Conservation (phyloP, 2,888 invertebrate genomes). For the Agrotis exclamationis region DNA sequence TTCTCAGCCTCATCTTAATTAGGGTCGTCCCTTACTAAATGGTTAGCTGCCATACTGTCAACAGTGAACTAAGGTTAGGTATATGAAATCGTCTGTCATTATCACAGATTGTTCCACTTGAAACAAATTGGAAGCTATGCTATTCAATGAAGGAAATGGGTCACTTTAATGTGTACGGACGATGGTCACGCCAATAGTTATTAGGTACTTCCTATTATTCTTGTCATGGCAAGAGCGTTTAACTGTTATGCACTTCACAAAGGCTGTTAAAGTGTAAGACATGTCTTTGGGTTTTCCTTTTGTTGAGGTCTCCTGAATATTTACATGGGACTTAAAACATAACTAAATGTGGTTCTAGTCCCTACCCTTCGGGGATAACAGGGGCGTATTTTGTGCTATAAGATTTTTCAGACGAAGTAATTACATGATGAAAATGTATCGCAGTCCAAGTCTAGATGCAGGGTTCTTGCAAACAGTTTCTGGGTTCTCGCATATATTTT, state of each 20-base stretch:
- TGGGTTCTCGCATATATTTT: neutral
- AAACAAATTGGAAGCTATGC: conserved; percentile 60
- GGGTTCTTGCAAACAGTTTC: neutral
- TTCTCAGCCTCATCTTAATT: neutral
- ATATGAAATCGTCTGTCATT: conserved; percentile 35
- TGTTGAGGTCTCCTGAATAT: neutral
- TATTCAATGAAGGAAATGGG: conserved; percentile 59
- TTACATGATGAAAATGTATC: neutral
- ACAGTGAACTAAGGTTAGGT: conserved; percentile 18
- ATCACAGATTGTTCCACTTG: conserved; percentile 51
- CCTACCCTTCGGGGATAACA: too few relatives aligned
- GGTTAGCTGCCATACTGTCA: conserved; percentile 24
- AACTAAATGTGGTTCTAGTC: too few relatives aligned
- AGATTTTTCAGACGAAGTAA: too few relatives aligned
- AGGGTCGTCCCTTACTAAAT: conserved; percentile 31
- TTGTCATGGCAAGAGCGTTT: neutral
- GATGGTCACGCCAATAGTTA: conserved; percentile 29
- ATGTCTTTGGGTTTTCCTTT: neutral
- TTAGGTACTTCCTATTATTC: conserved; percentile 1
- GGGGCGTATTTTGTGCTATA: too few relatives aligned
- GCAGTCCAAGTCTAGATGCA: neutral
- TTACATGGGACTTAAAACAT: too few relatives aligned
- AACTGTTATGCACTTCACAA: neutral
- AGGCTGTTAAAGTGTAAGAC: too few relatives aligned
- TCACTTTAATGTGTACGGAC: conserved; percentile 46